Percentiles rank a stretch among this genome's conserved stretches.
These are phyloP conservation scores for Drosophila suzukii DNA, from an alignment of 1,140 invertebrate genomes.

Conservation along the genomic window DNA sequence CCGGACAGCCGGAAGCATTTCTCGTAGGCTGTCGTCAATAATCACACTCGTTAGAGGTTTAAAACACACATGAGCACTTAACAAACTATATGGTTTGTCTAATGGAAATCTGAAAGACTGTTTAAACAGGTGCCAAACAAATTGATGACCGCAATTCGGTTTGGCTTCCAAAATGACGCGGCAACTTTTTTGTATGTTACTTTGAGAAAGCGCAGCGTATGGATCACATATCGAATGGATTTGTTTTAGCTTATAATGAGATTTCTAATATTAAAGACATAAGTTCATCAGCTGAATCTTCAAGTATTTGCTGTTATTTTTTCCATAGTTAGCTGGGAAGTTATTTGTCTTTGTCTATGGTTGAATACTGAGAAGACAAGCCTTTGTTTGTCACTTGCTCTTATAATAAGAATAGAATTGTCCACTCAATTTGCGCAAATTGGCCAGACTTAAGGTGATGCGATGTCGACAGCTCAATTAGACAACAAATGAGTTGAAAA, in stretches of 20 bases:
- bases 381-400: constrained; percentile 11
- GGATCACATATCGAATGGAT: background rate
- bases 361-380: constrained; percentile 17
- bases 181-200: constrained; percentile 19
- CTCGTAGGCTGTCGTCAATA: constrained; percentile 23
- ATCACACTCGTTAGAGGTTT: constrained; percentile 36
- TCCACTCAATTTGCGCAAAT: constrained; percentile 39
- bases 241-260: background rate
- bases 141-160: constrained; percentile 23
- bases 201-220: background rate
- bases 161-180: constrained; percentile 17
- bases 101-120: constrained; percentile 30
- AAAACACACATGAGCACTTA: constrained; percentile 5
- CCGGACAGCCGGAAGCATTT: constrained; percentile 47
- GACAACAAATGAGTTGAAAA: constrained; percentile 41
- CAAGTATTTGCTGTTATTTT: background rate
- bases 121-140: constrained; percentile 35
- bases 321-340: constrained; percentile 1
- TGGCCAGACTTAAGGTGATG: constrained; percentile 31
- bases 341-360: constrained; percentile 3
- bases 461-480: constrained; percentile 51
- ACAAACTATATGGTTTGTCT: constrained; percentile 24
- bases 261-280: background rate
- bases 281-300: background rate
- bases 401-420: constrained; percentile 28